phyloP scores from a whole-genome alignment of 1,140 invertebrate species.

The Diorhabda sublineata region DNA sequence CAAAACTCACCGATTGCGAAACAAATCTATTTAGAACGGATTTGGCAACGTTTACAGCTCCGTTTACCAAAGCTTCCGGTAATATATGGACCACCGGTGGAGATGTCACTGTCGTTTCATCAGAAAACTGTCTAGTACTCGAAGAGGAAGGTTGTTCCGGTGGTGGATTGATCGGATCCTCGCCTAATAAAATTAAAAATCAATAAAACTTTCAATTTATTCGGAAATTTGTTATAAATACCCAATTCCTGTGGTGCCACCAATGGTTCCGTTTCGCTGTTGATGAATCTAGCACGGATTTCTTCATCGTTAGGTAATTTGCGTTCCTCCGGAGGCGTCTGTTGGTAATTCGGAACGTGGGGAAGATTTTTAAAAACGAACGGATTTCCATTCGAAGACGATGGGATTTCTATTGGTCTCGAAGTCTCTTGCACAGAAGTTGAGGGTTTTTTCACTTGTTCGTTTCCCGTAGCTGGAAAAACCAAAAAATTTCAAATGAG shows the following conservation, averaged over 20 bases:
- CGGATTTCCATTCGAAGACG: constrained; percentile 13
- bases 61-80: constrained; percentile 43
- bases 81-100: constrained; percentile 26
- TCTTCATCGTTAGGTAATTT: constrained; percentile 3
- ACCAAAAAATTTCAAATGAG: too few species aligned
- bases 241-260: neutral
- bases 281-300: neutral
- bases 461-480: too few species aligned
- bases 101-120: neutral
- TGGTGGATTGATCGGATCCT: too few species aligned
- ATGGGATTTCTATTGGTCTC: neutral
- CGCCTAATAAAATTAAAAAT: too few species aligned
- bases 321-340: constrained; percentile 20
- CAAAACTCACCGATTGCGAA: constrained; percentile 25
- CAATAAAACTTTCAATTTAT: too few species aligned
- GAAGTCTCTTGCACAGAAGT: neutral
- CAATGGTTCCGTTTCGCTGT: neutral
- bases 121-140: neutral
- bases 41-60: constrained; percentile 45
- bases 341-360: constrained; percentile 34
- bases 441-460: neutral
- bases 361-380: constrained; percentile 3
- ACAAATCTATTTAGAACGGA: constrained; percentile 44
- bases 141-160: too few species aligned
- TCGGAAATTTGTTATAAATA: too few species aligned